Evolutionary conservation across 92 coral and sea anemone species (phyloP), one percentile per base, ranked within the genome.

Genomic region (Plumapathes pennacea): DNA sequence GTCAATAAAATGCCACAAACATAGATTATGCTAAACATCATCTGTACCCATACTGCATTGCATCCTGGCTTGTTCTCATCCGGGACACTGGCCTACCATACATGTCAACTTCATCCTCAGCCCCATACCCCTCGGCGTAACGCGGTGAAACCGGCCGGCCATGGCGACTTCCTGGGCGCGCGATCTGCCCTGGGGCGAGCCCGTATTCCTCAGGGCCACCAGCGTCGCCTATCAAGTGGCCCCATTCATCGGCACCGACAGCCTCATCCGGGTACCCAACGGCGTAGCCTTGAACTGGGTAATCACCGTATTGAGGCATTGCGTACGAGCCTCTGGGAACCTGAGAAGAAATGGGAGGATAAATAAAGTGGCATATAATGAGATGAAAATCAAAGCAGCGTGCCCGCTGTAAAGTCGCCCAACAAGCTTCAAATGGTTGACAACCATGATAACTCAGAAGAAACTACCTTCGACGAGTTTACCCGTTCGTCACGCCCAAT

Each of bases 141-240:
- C 77, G 70, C 22, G 88, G 88, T 8, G 88, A 81, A 20, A 76
- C 80, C 6, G 98, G 98, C 32, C 94, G 74, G 9, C 85, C 87
- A 73, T 84, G 88, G 39, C 94, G 96, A 58, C 96, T 92, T 15
- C 82, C 50, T 3, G 98, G 98, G 28, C 98, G 74, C 13, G 85
- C 72, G 28, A 64, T 50, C 41, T 83, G 83, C 14, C 82, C 92
- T 44, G 69, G 72, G 5, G 72, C 33, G 25, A 81, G 50, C 5
- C 74, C 55, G 46, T 73, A 85, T 24, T 66, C 62, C 13, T 60
- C 85, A 25, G 70, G 70, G 31, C 23, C 68, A 11, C 60, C 62
- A 24, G 74, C 86, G 29, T 81, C 89, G 28, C 79, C 88, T 32
- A 87, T 87, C 13, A 87, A 52, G 45, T 85, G 89, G 46, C 89